phyloP scores from a whole-genome alignment of 1,140 invertebrate species.

The Asobara japonica region DNA sequence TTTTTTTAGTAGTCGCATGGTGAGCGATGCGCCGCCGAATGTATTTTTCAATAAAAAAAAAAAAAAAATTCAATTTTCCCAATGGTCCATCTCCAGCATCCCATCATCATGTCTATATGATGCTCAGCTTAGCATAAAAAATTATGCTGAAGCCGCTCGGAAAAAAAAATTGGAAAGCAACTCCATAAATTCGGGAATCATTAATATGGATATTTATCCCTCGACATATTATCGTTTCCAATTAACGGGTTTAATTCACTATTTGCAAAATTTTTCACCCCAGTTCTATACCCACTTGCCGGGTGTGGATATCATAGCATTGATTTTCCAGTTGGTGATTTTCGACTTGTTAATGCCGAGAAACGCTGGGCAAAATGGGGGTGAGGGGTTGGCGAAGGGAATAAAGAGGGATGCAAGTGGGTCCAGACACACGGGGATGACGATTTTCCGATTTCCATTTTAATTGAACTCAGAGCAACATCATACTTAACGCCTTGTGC shows the following conservation, averaged over 20 bases:
- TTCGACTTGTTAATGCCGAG: conserved; percentile 34
- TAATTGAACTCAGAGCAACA: conserved; percentile 66
- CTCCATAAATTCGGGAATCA: neutral
- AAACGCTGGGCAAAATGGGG: conserved; percentile 1
- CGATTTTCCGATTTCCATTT: conserved; percentile 63
- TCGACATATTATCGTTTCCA: neutral
- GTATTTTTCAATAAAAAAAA: neutral
- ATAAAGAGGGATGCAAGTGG: conserved; percentile 16
- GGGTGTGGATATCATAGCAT: conserved; percentile 32
- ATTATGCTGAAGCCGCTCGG: too few relatives aligned
- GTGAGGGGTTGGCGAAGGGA: neutral
- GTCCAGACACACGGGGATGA: conserved; percentile 28
- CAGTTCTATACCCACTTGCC: conserved; percentile 1
- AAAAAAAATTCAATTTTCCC: too few relatives aligned
- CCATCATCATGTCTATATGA: too few relatives aligned
- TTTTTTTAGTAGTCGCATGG: too few relatives aligned
- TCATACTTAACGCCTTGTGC: conserved; percentile 63
- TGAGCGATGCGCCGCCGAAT: too few relatives aligned
- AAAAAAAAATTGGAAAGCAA: too few relatives aligned
- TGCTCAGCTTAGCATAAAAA: too few relatives aligned
- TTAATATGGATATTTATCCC: neutral
- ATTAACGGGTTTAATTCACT: neutral
- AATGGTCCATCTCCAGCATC: too few relatives aligned
- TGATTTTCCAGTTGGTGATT: conserved; percentile 25
- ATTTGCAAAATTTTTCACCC: neutral